These are phyloP conservation scores for Netelia fuscicornis DNA, from an alignment of 2,888 invertebrate species.

Conservation along the genomic window DNA sequence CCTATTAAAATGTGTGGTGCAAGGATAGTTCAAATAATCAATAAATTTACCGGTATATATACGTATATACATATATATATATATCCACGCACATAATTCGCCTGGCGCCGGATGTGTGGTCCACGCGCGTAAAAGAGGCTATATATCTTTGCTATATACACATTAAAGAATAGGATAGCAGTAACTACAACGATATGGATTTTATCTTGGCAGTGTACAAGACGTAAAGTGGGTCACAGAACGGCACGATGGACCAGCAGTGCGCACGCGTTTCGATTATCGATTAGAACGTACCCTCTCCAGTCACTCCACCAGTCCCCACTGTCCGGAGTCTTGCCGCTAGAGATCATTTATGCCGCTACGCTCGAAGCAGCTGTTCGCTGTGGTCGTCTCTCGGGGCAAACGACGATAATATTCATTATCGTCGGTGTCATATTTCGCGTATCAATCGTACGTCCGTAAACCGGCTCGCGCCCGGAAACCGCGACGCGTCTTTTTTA, in stretches of 20 bases:
- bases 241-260: constrained; percentile 65
- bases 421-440: constrained; percentile 54
- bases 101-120: constrained; percentile 38
- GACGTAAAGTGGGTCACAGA: constrained; percentile 70
- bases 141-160: constrained; percentile 22
- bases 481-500: neutral
- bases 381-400: constrained; percentile 30
- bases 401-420: constrained; percentile 49
- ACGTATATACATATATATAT: constrained; percentile 14
- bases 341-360: constrained; percentile 64
- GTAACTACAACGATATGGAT: constrained; percentile 77
- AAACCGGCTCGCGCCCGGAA: constrained; percentile 28
- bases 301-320: constrained; percentile 18
- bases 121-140: constrained; percentile 38
- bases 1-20: no score
- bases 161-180: neutral
- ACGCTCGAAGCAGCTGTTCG: constrained; percentile 29
- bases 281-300: constrained; percentile 80
- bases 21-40: constrained; percentile 45
- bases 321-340: constrained; percentile 57
- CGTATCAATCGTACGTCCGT: constrained; percentile 40
- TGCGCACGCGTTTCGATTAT: constrained; percentile 83
- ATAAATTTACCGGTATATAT: constrained; percentile 37
- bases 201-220: constrained; percentile 75
- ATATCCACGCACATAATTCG: constrained; percentile 2